A percentile compares a stretch with the other conserved stretches of the same genome.
phyloP scores from a whole-genome alignment of 2,797 vertebrate genomes.

The Morelia viridis region DNA sequence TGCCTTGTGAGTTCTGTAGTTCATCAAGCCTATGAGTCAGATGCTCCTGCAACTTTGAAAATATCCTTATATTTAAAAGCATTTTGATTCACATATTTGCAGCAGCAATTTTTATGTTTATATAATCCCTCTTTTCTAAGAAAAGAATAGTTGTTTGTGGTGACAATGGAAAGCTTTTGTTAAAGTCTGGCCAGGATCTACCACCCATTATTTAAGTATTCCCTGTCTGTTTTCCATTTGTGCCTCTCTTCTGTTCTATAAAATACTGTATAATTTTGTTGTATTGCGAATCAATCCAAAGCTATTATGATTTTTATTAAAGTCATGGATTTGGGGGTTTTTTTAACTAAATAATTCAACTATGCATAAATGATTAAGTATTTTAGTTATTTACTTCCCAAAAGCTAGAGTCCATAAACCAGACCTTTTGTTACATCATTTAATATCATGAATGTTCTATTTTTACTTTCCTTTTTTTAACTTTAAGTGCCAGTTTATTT shows the following conservation, averaged over 20 bases:
- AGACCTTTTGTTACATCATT: neutral
- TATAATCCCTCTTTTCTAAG: neutral
- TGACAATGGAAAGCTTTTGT: neutral
- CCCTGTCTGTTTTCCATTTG: neutral
- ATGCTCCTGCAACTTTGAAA: neutral
- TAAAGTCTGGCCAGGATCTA: neutral
- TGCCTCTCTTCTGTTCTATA: neutral
- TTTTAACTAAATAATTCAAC: neutral
- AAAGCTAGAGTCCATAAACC: conserved; percentile 4
- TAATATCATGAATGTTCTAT: neutral
- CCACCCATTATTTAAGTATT: neutral
- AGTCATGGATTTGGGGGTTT: neutral
- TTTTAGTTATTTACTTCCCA: neutral
- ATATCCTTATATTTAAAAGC: neutral
- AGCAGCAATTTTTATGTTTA: neutral
- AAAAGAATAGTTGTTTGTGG: neutral
- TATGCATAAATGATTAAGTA: neutral
- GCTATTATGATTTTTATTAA: neutral
- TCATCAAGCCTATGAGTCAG: neutral
- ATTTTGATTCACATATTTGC: neutral
- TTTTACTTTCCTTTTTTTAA: neutral
- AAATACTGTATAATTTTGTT: neutral
- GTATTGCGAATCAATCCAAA: neutral
- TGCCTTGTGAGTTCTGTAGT: neutral
- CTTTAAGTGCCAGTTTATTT: conserved; percentile 7